Evolutionary conservation across 2,888 invertebrate genomes (phyloP).

Genomic region (Acrobasis repandana): DNA sequence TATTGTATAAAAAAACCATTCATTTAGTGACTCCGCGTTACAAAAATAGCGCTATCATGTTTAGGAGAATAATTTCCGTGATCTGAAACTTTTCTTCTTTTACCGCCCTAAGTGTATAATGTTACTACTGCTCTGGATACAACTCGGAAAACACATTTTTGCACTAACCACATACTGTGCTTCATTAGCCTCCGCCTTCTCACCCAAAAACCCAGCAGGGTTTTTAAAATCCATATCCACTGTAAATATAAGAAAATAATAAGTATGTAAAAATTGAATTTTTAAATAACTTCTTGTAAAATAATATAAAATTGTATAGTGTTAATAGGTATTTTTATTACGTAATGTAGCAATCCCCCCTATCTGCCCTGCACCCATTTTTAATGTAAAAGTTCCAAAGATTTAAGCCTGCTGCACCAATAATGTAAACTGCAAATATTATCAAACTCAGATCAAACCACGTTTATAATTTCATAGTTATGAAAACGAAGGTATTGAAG

Average conservation of each 20-base stretch:
- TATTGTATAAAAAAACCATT: too few relatives aligned
- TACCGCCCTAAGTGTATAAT: too few relatives aligned
- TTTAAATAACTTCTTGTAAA: neutral
- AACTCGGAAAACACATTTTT: neutral
- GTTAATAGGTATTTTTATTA: constrained; percentile 20
- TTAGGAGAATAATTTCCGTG: too few relatives aligned
- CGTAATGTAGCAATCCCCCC: constrained; percentile 57
- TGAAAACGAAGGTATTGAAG: neutral
- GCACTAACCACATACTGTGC: constrained; percentile 63
- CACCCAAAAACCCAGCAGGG: constrained; percentile 61
- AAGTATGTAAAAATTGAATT: neutral
- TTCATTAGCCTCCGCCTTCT: constrained; percentile 47
- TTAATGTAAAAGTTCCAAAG: constrained; percentile 26
- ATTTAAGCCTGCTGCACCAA: neutral
- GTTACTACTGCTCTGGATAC: too few relatives aligned
- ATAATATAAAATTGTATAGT: too few relatives aligned
- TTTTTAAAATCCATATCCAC: constrained; percentile 71
- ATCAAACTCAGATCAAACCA: neutral
- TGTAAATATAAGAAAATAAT: constrained; percentile 38
- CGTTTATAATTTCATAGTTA: constrained; percentile 7
- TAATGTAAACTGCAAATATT: neutral
- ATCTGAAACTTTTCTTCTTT: too few relatives aligned
- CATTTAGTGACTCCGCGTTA: too few relatives aligned
- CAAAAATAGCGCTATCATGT: too few relatives aligned
- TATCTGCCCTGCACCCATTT: constrained; percentile 62